These are phyloP conservation scores for Leucophora obtusa DNA, from an alignment of 2,888 invertebrate species.

Conservation along the genomic window DNA sequence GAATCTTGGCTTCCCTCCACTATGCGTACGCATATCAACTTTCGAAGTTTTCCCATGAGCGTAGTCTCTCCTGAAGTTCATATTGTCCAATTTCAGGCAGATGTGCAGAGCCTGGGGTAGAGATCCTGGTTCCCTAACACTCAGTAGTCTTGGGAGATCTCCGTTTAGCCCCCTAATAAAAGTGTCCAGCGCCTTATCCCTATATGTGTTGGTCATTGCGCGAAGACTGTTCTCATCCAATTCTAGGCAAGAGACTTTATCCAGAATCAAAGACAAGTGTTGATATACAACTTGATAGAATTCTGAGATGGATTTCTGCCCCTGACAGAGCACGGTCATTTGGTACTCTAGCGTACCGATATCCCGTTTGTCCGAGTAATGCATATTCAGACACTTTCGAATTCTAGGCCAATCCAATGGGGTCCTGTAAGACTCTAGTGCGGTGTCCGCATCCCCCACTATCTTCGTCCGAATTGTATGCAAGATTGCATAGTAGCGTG, in stretches of 20 bases:
- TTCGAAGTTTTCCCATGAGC: background rate
- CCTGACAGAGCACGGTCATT: conserved; percentile 18
- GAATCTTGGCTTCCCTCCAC: too few relatives aligned
- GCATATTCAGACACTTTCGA: conserved; percentile 13
- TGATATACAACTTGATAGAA: conserved; percentile 37
- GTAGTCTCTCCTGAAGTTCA: background rate
- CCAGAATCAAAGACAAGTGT: conserved; percentile 32
- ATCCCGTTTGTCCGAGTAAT: conserved; percentile 25
- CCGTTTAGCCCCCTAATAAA: background rate
- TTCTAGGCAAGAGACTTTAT: background rate
- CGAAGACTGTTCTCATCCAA: too few relatives aligned
- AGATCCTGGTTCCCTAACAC: conserved; percentile 4
- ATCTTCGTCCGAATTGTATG: background rate
- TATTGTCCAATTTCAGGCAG: conserved; percentile 12
- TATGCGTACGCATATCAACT: background rate
- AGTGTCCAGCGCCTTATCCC: background rate
- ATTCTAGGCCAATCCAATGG: conserved; percentile 30
- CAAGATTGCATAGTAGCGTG: background rate
- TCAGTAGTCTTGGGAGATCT: background rate
- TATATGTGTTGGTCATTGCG: background rate
- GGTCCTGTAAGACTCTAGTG: conserved; percentile 26
- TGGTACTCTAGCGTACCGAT: conserved; percentile 24
- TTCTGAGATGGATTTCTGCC: background rate
- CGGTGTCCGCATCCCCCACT: conserved; percentile 12
- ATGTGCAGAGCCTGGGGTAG: background rate